Conservation (phyloP, 2,113 vertebrate genomes). For the Plestiodon gilberti region DNA sequence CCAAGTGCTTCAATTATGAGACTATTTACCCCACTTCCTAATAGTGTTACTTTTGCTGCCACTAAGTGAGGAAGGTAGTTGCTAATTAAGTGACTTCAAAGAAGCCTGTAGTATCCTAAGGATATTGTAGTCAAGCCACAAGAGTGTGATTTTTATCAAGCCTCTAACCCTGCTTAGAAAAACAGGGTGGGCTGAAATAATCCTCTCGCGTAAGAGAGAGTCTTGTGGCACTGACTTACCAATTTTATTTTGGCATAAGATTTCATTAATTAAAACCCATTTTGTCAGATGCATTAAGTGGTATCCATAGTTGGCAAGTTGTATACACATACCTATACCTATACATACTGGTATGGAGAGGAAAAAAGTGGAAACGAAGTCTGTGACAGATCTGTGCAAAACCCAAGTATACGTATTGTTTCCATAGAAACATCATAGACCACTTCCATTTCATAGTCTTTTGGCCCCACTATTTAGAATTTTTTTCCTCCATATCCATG, state of each 20-base stretch:
- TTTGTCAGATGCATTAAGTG: neutral
- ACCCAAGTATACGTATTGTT: neutral
- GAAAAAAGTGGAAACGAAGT: neutral
- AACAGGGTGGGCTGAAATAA: neutral
- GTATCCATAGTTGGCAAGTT: neutral
- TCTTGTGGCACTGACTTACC: neutral
- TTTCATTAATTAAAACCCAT: neutral
- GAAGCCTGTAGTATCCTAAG: neutral
- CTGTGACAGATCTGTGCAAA: neutral
- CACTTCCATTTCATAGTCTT: neutral
- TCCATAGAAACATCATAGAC: neutral
- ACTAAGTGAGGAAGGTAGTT: constrained; percentile 21
- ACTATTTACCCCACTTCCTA: constrained; percentile 21
- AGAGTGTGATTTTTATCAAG: neutral
- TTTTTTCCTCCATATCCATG: neutral
- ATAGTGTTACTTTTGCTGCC: constrained; percentile 47
- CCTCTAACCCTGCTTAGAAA: neutral
- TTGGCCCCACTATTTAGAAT: neutral
- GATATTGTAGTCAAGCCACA: neutral
- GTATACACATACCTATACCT: neutral
- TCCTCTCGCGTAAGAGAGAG: too few relatives aligned
- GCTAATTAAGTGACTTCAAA: neutral
- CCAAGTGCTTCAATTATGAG: constrained; percentile 43
- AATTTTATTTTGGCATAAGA: neutral
- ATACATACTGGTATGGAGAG: neutral